A percentile compares a stretch with the other conserved stretches of the same genome.
Conservation (phyloP, 2,113 vertebrate species). For the Myotis brandtii region DNA sequence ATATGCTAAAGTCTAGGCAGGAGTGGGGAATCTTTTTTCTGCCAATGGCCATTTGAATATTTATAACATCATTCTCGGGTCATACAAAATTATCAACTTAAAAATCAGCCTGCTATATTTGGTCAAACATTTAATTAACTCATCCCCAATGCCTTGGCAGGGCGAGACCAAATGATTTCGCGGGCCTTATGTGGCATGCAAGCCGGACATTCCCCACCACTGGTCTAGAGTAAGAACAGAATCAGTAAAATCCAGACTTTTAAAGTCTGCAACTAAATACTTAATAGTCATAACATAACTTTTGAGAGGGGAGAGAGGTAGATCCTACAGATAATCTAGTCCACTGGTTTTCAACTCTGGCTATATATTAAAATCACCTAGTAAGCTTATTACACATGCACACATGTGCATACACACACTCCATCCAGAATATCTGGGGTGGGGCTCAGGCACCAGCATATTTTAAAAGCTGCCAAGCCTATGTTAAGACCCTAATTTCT, state of each 20-base stretch:
- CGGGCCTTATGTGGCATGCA: too few relatives aligned
- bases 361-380: neutral
- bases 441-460: neutral
- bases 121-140: too few relatives aligned
- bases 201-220: too few relatives aligned
- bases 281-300: neutral
- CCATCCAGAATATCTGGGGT: neutral
- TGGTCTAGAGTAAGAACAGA: neutral
- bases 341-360: neutral
- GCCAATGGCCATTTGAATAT: too few relatives aligned
- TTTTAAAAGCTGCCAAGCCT: constrained; percentile 21
- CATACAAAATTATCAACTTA: too few relatives aligned
- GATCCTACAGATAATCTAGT: neutral
- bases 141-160: too few relatives aligned
- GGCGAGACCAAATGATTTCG: too few relatives aligned
- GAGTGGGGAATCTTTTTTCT: too few relatives aligned
- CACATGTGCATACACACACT: neutral
- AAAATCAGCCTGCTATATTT: too few relatives aligned
- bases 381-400: neutral
- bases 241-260: neutral
- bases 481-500: constrained; percentile 45
- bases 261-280: neutral
- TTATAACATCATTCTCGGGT: too few relatives aligned
- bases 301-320: neutral
- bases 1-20: neutral